phyloP scores from a whole-genome alignment of 2,888 invertebrate genomes.

The Steinernema hermaphroditum region DNA sequence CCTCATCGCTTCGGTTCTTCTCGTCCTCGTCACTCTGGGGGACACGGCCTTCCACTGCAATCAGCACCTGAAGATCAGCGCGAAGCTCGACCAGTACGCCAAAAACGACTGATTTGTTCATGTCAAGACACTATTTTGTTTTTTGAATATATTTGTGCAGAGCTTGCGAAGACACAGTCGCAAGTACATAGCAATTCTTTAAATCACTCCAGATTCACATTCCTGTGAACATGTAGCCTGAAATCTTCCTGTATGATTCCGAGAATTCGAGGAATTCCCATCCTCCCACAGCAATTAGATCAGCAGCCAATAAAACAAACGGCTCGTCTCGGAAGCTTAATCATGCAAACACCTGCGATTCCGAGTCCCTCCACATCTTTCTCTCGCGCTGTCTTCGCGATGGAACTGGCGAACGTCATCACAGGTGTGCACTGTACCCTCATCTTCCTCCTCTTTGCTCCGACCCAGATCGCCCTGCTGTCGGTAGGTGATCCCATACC shows the following conservation, averaged over 20 bases:
- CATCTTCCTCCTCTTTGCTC: background rate
- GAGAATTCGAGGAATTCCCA: no score
- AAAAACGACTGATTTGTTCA: background rate
- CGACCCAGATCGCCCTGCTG: background rate
- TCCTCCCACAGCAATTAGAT: no score
- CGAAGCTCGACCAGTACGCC: background rate
- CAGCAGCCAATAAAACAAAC: no score
- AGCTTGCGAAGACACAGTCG: no score
- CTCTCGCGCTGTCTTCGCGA: background rate
- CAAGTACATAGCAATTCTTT: no score
- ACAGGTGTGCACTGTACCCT: background rate
- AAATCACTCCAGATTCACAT: no score
- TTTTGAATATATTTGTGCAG: no score
- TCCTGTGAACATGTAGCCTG: no score
- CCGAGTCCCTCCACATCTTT: no score
- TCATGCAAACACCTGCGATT: no score
- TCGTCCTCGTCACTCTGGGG: background rate
- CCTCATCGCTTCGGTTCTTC: background rate
- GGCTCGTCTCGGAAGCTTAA: no score
- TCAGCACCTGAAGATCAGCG: background rate
- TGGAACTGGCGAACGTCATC: background rate
- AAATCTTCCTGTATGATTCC: no score
- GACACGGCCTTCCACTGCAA: background rate
- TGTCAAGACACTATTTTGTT: background rate
- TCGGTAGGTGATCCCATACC: background rate